These are phyloP conservation scores for Drosophila planitibia DNA, from an alignment of 2,888 invertebrate species.

Conservation along the genomic window DNA sequence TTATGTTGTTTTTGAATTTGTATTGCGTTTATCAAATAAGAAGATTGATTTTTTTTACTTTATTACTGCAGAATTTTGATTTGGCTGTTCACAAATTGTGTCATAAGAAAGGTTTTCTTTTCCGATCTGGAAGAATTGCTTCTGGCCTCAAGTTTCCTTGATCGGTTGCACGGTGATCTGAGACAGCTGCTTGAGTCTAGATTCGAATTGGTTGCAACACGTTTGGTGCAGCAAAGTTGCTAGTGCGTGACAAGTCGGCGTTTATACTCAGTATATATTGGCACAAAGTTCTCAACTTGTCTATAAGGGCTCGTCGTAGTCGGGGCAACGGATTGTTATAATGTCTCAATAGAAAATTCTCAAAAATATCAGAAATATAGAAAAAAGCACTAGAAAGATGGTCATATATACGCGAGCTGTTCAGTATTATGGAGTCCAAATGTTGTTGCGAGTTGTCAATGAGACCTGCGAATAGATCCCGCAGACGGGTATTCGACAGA, in stretches of 20 bases:
- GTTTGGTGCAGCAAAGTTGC: accelerated
- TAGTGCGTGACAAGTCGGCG: too few species aligned
- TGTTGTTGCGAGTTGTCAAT: neutral
- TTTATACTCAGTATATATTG: neutral
- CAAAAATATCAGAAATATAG: neutral
- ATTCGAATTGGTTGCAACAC: neutral
- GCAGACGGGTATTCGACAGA: neutral
- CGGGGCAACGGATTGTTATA: neutral
- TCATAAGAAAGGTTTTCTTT: neutral
- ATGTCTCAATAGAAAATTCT: neutral
- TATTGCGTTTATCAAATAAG: neutral
- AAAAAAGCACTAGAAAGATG: neutral
- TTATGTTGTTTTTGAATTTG: neutral
- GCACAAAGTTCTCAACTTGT: neutral
- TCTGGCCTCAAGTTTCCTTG: neutral
- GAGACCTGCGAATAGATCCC: neutral
- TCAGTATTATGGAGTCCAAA: neutral
- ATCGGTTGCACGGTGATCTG: neutral
- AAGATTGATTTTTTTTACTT: neutral
- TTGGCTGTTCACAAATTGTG: neutral
- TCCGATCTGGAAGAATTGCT: neutral
- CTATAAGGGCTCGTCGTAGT: neutral
- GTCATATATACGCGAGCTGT: neutral
- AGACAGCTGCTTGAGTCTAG: neutral
- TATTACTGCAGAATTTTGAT: neutral